Percentiles rank a stretch among this genome's conserved stretches.
These are phyloP conservation scores for Sorex araneus DNA, from an alignment of 2,113 vertebrate species.

Conservation along the genomic window DNA sequence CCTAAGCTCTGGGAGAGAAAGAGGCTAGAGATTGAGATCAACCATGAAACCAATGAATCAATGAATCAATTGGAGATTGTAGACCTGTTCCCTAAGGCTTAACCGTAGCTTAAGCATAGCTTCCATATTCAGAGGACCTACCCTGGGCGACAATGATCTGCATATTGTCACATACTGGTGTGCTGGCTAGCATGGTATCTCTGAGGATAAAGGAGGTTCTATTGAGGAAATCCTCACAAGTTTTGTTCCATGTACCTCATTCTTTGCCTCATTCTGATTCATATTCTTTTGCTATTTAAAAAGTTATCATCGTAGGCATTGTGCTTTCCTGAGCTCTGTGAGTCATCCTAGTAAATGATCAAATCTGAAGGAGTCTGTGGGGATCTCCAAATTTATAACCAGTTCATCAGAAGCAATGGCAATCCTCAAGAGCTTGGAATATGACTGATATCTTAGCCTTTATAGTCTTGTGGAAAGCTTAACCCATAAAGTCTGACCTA, in stretches of 20 bases:
- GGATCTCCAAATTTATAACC: not conserved
- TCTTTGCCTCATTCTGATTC: not conserved
- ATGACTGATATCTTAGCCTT: not conserved
- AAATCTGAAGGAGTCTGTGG: not conserved
- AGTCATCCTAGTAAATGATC: conserved; percentile 8
- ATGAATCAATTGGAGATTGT: not conserved
- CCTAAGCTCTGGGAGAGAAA: not conserved
- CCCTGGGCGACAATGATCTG: not conserved
- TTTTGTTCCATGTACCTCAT: not conserved
- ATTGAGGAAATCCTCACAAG: not conserved
- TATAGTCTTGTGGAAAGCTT: not conserved
- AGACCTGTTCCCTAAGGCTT: too few relatives aligned
- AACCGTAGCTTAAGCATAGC: too few relatives aligned
- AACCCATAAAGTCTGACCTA: not conserved
- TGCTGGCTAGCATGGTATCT: not conserved
- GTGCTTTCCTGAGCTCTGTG: not conserved
- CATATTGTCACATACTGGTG: not conserved
- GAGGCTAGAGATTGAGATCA: not conserved
- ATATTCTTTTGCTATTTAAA: not conserved
- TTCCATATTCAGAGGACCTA: not conserved
- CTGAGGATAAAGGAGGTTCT: not conserved
- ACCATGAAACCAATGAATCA: not conserved
- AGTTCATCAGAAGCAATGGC: not conserved
- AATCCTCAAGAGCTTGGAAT: not conserved
- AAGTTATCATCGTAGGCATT: not conserved